Base-by-base conservation (phyloP, 2,797 vertebrate species). In the Rhynchotus rufescens region DNA sequence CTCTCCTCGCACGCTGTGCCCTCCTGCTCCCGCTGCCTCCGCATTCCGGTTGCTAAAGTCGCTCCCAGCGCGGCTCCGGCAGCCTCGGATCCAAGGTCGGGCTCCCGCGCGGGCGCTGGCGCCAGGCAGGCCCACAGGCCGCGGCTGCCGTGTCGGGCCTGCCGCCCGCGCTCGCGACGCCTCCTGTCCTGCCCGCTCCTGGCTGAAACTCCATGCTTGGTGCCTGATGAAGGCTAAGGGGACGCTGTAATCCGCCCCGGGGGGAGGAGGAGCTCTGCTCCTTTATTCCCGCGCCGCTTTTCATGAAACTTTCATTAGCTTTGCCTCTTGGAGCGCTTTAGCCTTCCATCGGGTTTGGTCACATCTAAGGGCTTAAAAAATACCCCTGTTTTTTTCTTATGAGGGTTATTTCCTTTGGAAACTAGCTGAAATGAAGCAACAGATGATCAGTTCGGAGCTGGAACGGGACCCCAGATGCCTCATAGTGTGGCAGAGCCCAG, bases 131-230 rank as follows among this genome's bases (percentile, higher is more conserved):
- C 40, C 40, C 5, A 12, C 40, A 40, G 40, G 40, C 40, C 40
- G 12, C 4, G n/a, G 38, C 16, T 32, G 11, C 26, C 38, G 1
- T 17, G 16, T 23, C 52, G 7, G 21, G 26, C 17, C 12, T 23
- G 44, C 65, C 17, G 28, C 2, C 26, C 38, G 9, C 32, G 26
- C 30, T 21, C 17, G 0, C 2, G 10, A 3, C 34, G 49, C 67
- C 36, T 62, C 17, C 3, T 81, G 61, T 59, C 61, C 32, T 64
- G 23, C 12, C 26, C 13, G 6, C 40, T 4, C 75, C 30, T 13
- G 25, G 15, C 69, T n/a, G 34, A 30, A 52, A n/a, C 54, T 69
- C 14, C 32, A 30, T 30, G 34, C 30, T 4, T 56, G 73, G 16
- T 45, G 17, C 28, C 32, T 52, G 68, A 3, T 57, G 34, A 44